Evolutionary conservation across 2,113 vertebrate species (phyloP), one percentile per base, ranked within the genome.

Genomic region (Ameiurus melas): DNA sequence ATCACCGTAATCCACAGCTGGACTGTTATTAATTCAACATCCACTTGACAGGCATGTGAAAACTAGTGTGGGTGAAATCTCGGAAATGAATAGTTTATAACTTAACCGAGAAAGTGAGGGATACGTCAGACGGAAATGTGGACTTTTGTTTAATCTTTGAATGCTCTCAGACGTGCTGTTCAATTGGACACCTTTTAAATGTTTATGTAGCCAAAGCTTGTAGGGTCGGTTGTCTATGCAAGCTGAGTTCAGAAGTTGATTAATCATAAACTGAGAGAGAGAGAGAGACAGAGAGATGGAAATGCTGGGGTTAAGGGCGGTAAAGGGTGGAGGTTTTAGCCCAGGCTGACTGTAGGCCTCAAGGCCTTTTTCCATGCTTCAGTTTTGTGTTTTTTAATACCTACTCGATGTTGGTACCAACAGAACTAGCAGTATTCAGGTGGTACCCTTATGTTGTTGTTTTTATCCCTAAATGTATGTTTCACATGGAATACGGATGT

Each of bases 241-340:
- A 62, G 82, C 17, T 90, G 85, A 92, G 90, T 92, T 93, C 92
- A 95, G 94, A 95, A 93, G 94, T 91, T 92, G 92, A 88, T 92
- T 92, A 93, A 93, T 92, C 91, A 93, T 94, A 93, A 94, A 94
- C 90, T 81, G 91, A 89, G 90, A 91, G 92, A 55, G 25, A n/a
- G 47, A 51, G 77, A 53, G 33, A 73, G 70, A 73, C 5, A 20
- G 19, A 62, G 19, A 20, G 79, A 33, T 12, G 8, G 8, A 20
- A 47, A 68, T 84, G 87, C 55, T 51, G 36, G 86, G 84, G 30
- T 77, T 83, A 89, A 91, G 71, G 75, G 43, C 66, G 88, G 88
- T 90, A 80, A 89, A 91, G 71, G 75, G 43, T 71, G 88, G 88
- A 90, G 43, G 70, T 25, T 83, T 13, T n/a, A 66, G 22, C 53